phyloP scores from a whole-genome alignment of 1,140 invertebrate genomes.

The Apis florea region DNA sequence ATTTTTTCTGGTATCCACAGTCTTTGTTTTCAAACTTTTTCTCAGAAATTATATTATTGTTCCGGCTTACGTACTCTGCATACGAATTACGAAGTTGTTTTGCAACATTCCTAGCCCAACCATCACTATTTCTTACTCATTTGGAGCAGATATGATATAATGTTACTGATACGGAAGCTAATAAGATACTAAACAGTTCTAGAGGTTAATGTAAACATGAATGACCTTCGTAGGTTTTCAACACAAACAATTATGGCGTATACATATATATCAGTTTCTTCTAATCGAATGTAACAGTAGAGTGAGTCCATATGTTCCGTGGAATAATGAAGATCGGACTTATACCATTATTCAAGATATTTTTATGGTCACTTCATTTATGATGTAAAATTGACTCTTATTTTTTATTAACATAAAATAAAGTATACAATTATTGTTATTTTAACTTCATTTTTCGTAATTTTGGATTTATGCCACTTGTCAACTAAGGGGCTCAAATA shows the following conservation, averaged over 20 bases:
- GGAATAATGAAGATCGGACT: no score
- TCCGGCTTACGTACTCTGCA: background rate
- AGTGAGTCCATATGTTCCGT: no score
- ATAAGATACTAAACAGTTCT: background rate
- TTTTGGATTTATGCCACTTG: background rate
- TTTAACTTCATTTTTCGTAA: background rate
- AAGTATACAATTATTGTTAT: no score
- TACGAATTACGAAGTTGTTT: background rate
- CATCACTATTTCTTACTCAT: background rate
- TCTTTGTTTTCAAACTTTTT: background rate
- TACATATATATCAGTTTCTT: background rate
- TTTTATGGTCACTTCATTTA: background rate
- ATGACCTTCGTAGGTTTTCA: background rate
- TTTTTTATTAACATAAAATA: background rate
- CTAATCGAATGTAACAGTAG: no score
- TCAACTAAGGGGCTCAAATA: no score
- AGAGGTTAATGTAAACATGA: background rate
- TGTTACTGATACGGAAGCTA: background rate
- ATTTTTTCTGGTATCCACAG: background rate
- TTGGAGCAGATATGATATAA: background rate
- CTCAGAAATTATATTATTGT: no score
- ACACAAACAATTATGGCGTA: background rate
- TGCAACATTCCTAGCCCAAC: background rate
- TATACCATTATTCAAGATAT: no score
- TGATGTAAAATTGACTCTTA: background rate